These are phyloP conservation scores for Rhabdomys pumilio DNA, from an alignment of 2,797 vertebrate genomes.

Conservation along the genomic window DNA sequence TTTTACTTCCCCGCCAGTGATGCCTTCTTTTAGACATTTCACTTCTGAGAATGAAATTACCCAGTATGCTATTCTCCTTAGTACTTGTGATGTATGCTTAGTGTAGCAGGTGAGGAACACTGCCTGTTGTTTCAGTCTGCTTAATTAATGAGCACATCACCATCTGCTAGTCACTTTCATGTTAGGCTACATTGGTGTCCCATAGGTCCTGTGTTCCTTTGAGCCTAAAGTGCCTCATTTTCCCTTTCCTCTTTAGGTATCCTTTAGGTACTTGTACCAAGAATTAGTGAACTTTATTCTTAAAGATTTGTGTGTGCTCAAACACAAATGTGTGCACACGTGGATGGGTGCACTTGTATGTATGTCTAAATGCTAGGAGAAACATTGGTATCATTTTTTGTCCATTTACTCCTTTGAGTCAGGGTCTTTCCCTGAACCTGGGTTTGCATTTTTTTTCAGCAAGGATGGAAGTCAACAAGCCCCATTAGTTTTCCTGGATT, in stretches of 20 bases:
- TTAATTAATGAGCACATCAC: neutral
- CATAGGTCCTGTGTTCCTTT: neutral
- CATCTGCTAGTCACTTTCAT: neutral
- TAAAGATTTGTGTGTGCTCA: neutral
- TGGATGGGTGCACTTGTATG: neutral
- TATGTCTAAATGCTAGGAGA: neutral
- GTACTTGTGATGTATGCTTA: neutral
- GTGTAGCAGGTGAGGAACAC: neutral
- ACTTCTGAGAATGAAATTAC: constrained; percentile 38
- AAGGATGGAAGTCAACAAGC: neutral
- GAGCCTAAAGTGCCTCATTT: neutral
- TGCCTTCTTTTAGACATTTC: constrained; percentile 44
- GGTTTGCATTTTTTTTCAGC: neutral
- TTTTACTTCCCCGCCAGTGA: constrained; percentile 29
- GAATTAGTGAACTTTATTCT: neutral
- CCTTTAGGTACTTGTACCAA: neutral
- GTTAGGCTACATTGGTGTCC: neutral
- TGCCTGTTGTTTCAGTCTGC: neutral
- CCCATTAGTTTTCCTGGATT: neutral
- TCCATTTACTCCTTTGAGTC: neutral
- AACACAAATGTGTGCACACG: neutral
- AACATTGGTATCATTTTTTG: neutral
- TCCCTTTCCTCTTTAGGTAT: neutral
- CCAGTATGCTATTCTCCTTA: constrained; percentile 36
- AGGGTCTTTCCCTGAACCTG: neutral